Conservation (phyloP, 2,797 vertebrate genomes). For the Catamblyrhynchus diadema region DNA sequence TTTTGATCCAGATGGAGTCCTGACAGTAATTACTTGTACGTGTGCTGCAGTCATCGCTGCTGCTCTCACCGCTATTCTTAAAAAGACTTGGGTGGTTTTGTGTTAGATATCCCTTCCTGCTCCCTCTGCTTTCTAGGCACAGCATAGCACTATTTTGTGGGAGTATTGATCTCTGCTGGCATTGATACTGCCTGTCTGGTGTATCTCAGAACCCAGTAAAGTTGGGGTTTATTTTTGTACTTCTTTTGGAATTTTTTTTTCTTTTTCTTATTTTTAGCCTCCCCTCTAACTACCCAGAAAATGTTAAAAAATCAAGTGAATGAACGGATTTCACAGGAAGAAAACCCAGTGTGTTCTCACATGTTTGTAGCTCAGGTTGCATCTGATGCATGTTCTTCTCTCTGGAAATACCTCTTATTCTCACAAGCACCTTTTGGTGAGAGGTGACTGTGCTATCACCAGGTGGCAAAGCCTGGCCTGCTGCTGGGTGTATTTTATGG, state of each 20-base stretch:
- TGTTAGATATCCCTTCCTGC: slow-evolving; percentile 59
- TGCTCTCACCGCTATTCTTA: slow-evolving; percentile 9
- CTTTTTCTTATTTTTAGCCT: background rate
- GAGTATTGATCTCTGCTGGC: slow-evolving; percentile 61
- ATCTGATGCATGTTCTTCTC: background rate
- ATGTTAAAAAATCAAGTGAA: background rate
- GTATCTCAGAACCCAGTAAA: slow-evolving; percentile 21
- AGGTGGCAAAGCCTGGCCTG: background rate
- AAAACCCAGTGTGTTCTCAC: background rate
- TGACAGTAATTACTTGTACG: slow-evolving; percentile 35
- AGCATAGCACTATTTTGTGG: slow-evolving; percentile 58
- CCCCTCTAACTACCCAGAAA: background rate
- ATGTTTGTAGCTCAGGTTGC: background rate
- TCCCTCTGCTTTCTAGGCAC: slow-evolving; percentile 72
- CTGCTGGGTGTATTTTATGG: background rate
- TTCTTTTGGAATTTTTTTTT: background rate
- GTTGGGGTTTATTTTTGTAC: background rate
- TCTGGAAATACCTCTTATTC: background rate
- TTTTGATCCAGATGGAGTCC: slow-evolving; percentile 36
- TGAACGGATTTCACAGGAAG: background rate
- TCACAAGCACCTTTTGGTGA: background rate
- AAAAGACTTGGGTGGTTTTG: slow-evolving; percentile 43
- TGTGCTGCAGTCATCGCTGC: background rate
- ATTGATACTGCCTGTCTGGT: slow-evolving; percentile 44
- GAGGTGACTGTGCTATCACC: background rate